Percentiles rank a stretch among this genome's conserved stretches.
Evolutionary conservation across 2,888 invertebrate species (phyloP).

Genomic region (Lymantria dispar): DNA sequence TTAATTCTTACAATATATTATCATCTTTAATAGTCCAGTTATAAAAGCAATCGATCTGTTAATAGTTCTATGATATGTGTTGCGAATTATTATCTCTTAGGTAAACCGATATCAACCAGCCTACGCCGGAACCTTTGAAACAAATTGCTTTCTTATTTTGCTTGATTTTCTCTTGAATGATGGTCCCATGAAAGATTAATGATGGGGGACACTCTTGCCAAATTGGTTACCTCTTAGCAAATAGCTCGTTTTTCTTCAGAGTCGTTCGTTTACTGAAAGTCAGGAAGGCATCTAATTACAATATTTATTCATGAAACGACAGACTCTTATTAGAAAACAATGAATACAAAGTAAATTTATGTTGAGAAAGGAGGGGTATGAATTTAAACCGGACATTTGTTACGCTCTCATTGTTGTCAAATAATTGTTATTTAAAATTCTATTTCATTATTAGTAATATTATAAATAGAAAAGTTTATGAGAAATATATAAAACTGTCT

Average conservation of each 20-base stretch:
- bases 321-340: constrained; percentile 44
- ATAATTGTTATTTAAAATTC: constrained; percentile 4
- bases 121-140: constrained; percentile 8
- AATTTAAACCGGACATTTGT: constrained; percentile 27
- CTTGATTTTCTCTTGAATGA: constrained; percentile 48
- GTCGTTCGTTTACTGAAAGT: constrained; percentile 21
- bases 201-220: constrained; percentile 52
- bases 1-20: constrained; percentile 3
- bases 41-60: constrained; percentile 18
- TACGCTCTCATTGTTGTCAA: constrained; percentile 24
- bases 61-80: constrained; percentile 9
- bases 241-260: constrained; percentile 55
- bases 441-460: no score
- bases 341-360: constrained; percentile 46
- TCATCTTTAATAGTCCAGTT: constrained; percentile 1
- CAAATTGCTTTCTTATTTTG: constrained; percentile 38
- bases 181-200: constrained; percentile 65
- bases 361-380: constrained; percentile 27
- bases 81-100: constrained; percentile 24
- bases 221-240: constrained; percentile 51
- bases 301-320: constrained; percentile 50
- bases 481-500: no score
- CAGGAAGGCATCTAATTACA: constrained; percentile 42
- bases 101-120: constrained; percentile 18
- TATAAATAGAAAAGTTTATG: no score